These are phyloP conservation scores for Arctopsyche grandis DNA, from an alignment of 1,140 invertebrate genomes.

Conservation along the genomic window DNA sequence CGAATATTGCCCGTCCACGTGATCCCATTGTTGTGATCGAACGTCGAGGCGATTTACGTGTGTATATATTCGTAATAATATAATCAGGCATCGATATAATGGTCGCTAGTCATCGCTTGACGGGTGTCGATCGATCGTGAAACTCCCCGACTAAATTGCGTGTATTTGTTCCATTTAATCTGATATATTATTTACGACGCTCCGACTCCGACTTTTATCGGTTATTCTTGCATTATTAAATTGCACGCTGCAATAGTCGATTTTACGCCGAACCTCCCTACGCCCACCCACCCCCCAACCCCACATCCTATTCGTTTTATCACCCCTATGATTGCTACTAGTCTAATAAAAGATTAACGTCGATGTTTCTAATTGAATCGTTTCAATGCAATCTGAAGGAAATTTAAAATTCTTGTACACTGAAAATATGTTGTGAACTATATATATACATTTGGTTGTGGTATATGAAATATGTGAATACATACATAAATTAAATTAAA, in stretches of 20 bases:
- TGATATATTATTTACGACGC: slow-evolving; percentile 1
- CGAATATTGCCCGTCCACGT: neutral
- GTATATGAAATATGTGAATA: no score
- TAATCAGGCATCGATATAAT: neutral
- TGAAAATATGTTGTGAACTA: neutral
- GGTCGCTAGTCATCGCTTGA: no score
- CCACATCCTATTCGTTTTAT: no score
- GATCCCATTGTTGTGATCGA: slow-evolving; percentile 14
- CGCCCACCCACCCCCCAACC: no score
- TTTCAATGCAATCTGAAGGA: no score
- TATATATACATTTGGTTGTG: no score
- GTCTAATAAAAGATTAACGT: neutral
- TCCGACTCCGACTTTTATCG: neutral
- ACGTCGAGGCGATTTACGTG: neutral
- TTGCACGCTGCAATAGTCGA: neutral
- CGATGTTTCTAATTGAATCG: neutral
- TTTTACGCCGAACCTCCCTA: no score
- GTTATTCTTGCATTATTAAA: slow-evolving; percentile 21
- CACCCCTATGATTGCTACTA: neutral
- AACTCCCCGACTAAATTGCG: neutral
- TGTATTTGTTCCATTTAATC: slow-evolving; percentile 19
- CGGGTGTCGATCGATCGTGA: neutral
- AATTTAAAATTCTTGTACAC: neutral
- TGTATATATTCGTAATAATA: neutral
- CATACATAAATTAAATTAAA: no score